Evolutionary conservation across 2,113 vertebrate species (phyloP).

Genomic region (Pituophis catenifer): DNA sequence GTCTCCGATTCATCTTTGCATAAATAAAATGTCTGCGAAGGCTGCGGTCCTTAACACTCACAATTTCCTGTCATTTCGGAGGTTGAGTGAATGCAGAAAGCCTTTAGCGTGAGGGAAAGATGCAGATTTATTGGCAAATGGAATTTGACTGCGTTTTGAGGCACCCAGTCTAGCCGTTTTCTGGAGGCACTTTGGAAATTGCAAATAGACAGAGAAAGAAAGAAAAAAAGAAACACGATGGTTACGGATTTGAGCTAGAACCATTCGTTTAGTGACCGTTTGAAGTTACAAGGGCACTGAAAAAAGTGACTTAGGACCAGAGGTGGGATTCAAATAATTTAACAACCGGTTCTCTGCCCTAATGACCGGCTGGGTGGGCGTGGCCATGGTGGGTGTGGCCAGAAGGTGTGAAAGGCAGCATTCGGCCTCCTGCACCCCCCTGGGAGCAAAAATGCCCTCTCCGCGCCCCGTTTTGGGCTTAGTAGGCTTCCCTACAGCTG

Average conservation of each 20-base stretch:
- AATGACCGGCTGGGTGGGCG: no score
- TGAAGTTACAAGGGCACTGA: no score
- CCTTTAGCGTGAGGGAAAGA: neutral
- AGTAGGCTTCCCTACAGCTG: no score
- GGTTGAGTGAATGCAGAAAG: neutral
- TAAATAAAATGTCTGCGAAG: neutral
- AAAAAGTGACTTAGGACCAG: no score
- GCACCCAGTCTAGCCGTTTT: neutral
- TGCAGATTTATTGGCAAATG: neutral
- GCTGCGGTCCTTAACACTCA: neutral
- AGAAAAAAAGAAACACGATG: neutral
- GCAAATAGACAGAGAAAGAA: neutral
- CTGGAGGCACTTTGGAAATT: neutral
- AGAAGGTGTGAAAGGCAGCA: no score
- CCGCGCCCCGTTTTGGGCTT: no score
- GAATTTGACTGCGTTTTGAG: neutral
- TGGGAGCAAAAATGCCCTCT: no score
- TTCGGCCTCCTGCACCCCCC: no score
- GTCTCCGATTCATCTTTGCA: neutral
- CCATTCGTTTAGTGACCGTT: no score
- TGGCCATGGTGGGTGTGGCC: no score
- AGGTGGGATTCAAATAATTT: no score
- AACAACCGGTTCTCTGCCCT: no score
- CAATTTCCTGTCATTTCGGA: neutral
- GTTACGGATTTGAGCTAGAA: neutral